Evolutionary conservation across 2,888 invertebrate genomes (phyloP), one percentile per base, ranked within the genome.

Genomic region (Ectemnius cavifrons): DNA sequence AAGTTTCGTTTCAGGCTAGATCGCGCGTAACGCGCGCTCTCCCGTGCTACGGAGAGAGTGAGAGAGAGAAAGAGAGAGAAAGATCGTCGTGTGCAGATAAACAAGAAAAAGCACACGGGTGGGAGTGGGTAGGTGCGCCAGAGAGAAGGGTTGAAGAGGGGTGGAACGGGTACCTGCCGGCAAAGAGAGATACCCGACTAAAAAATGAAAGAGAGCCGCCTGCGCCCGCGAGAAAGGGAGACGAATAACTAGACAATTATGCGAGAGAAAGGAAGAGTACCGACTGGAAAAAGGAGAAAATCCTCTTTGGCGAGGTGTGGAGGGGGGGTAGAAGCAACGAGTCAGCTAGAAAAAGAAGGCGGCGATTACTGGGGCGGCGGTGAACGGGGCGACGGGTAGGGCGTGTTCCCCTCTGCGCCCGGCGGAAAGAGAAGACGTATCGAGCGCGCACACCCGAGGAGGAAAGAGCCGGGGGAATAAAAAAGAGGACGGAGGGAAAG

Each of bases 1-100:
- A 88, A 88, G 83, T 87, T 85, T 84, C 77, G 82, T 82, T 81
- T 85, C 81, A 79, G 73, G 84, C 82, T 77, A 74, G 75, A 79
- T 69, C 72, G 77, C 75, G 73, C 73, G 71, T 77, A 70, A 73
- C 67, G 70, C 67, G 52, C 52, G 52, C 52, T 4, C 37, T 37
- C 52, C 14, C 5, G 52, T 16, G 52, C 52, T 16, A 52, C 4
- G 1, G 74, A 74, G 72, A 72, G 63, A 58, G 65, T 72, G 56
- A 57, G 37, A 49, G 16, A 13, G 3, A 28, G 63, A 28, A 52
- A 64, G 58, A 58, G 47, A 59, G 64, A 56, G 8, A 49, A 14
- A 23, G 11, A 23, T 47, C n/a, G 52, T 2, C 52, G 16, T 37
- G 37, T 37, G 37, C 37, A 2, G 45, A 57, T 20, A 49, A 46